A percentile compares a stretch with the other conserved stretches of the same genome.
phyloP scores from a whole-genome alignment of 2,888 invertebrate genomes.

The Melanophora roralis region DNA sequence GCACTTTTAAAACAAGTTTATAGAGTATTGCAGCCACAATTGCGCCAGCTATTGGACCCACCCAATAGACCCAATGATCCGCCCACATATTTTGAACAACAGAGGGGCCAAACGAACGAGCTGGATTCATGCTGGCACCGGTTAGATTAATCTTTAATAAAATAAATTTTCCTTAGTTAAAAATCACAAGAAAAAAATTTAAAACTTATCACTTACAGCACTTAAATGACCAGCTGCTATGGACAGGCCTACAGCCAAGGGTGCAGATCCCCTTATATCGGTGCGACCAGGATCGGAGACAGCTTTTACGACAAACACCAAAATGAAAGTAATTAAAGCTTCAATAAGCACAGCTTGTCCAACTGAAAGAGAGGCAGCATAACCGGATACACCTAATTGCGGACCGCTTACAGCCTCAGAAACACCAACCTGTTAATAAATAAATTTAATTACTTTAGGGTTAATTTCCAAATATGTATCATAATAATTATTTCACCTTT shows the following conservation, averaged over 20 bases:
- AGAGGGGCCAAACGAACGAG: constrained; percentile 92
- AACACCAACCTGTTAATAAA: constrained; percentile 74
- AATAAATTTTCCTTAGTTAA: neutral
- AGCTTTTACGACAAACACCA: constrained; percentile 91
- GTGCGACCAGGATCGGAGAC: constrained; percentile 88
- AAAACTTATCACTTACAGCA: constrained; percentile 81
- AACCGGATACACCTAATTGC: constrained; percentile 82
- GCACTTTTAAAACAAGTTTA: constrained; percentile 83
- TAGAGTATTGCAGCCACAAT: constrained; percentile 86
- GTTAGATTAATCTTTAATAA: constrained; percentile 84
- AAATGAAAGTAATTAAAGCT: constrained; percentile 89
- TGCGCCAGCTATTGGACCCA: constrained; percentile 89
- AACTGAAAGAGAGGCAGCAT: constrained; percentile 79
- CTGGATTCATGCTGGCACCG: constrained; percentile 95
- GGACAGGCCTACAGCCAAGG: constrained; percentile 91
- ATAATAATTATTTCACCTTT: constrained; percentile 79
- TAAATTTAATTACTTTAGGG: neutral
- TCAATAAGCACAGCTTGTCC: constrained; percentile 90
- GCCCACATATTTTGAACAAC: constrained; percentile 86
- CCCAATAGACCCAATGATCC: constrained; percentile 94
- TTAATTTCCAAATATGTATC: neutral
- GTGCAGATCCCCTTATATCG: constrained; percentile 89
- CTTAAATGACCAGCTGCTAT: constrained; percentile 91
- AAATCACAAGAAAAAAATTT: too few relatives aligned
- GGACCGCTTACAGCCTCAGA: constrained; percentile 77